A percentile compares a stretch with the other conserved stretches of the same genome.
Conservation (phyloP, 2,797 vertebrate genomes). For the Pantherophis vulpinus region DNA sequence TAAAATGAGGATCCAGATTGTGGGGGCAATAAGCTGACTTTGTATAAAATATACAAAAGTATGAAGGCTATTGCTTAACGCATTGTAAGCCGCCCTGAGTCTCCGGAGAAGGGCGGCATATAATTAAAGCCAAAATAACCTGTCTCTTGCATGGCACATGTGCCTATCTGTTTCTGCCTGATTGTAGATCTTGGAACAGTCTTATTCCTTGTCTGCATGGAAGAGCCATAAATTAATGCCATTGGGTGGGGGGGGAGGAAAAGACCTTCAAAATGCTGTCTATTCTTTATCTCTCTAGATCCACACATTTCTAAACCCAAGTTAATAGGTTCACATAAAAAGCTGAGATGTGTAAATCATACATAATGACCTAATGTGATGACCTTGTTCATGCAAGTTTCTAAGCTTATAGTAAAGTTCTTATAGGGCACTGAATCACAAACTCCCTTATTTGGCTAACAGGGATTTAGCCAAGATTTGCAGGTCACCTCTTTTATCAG, state of each 20-base stretch:
- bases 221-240: not conserved
- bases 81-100: too few relatives aligned
- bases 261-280: not conserved
- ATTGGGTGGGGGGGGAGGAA: not conserved
- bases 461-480: not conserved
- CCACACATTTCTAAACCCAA: not conserved
- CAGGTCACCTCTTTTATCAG: not conserved
- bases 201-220: not conserved
- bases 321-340: not conserved
- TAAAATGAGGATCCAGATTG: too few relatives aligned
- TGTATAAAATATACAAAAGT: too few relatives aligned
- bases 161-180: not conserved
- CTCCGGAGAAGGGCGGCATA: too few relatives aligned
- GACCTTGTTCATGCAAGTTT: not conserved
- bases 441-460: not conserved
- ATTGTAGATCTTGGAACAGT: not conserved
- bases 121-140: too few relatives aligned
- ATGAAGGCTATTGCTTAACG: too few relatives aligned
- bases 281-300: not conserved
- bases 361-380: not conserved
- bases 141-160: not conserved
- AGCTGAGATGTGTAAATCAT: not conserved
- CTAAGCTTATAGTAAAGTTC: not conserved
- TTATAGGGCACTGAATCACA: not conserved
- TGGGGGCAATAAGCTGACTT: too few relatives aligned